Evolutionary conservation across 2,888 invertebrate genomes (phyloP), one percentile per base, ranked within the genome.

Genomic region (Napeogenes sylphis): DNA sequence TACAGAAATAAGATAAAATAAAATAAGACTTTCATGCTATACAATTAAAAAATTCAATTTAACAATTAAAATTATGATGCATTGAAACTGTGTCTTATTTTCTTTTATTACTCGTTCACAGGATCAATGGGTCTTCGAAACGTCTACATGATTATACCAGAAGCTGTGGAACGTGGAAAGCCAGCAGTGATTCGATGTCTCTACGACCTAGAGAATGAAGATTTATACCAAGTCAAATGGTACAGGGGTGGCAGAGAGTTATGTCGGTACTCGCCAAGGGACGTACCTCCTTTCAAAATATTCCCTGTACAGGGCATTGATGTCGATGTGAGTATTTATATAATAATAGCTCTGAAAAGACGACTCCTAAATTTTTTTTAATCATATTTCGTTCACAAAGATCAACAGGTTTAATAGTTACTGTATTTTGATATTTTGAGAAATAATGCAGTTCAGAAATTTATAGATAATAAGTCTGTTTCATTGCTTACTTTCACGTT

Each of bases 161-260:
- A 92, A 59, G 93, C 94, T 0, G 94, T 93, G 32, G 90, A 92
- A 67, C 90, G 92, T 47, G 94, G 94, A 8, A 91, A 93, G 56
- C 91, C 91, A 71, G 94, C 93, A 12, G 87, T 91, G 66, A 89
- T 95, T 71, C 90, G 91, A 73, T 94, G 94, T 75, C 85, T 89
- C 64, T 94, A 92, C 80, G 93, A 94, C 77, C 82, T 94, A 70
- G 94, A 94, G 73, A 91, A 92, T 30, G 94, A 94, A 71, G 91
- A 91, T 53, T 81, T 94, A 53, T 94, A 94, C 81, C 91, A 93
- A 51, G 93, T 94, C 68, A 94, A 94, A 82, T 94, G 94, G 94
- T 94, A 94, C 79, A 90, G 92, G 56, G 92, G 92, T 2, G 91
- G 91, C 66, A 79, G 92, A 4, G 94, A 94, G 81, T 94, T 94